Evolutionary conservation across 2,113 vertebrate species (phyloP).

Genomic region (Rhinopomastus cyanomelas): DNA sequence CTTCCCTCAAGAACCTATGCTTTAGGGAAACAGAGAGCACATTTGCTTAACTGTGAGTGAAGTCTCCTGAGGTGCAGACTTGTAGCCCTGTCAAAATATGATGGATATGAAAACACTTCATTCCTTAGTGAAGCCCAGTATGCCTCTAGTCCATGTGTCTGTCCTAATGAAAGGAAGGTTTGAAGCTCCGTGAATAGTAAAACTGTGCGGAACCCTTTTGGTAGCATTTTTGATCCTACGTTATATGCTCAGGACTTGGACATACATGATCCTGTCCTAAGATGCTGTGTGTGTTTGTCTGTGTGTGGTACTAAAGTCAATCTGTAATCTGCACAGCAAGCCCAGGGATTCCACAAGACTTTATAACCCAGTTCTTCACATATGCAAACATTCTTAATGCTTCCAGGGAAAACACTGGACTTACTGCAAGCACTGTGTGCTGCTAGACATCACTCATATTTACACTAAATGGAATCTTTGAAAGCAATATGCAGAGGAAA

Average conservation of each 20-base stretch:
- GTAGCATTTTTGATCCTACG: not conserved
- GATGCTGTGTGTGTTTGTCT: not conserved
- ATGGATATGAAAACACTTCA: not conserved
- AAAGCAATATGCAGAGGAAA: conserved; percentile 10
- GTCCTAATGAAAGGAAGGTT: not conserved
- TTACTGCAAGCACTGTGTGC: not conserved
- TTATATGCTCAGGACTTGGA: not conserved
- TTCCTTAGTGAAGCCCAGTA: not conserved
- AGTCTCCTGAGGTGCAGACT: not conserved
- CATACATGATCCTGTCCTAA: fast-evolving
- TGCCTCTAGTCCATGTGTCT: not conserved
- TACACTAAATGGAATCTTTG: not conserved
- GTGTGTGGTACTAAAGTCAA: not conserved
- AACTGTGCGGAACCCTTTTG: not conserved
- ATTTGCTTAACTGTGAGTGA: not conserved
- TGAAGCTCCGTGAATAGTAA: not conserved
- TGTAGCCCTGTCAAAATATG: not conserved
- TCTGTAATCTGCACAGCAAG: not conserved
- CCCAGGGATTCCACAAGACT: not conserved
- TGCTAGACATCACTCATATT: not conserved
- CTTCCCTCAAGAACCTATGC: not conserved
- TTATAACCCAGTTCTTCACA: not conserved
- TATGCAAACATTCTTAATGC: not conserved
- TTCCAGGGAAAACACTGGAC: not conserved
- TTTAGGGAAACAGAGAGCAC: not conserved